These are phyloP conservation scores for Vanessa tameamea DNA, from an alignment of 1,140 invertebrate species.

Conservation along the genomic window DNA sequence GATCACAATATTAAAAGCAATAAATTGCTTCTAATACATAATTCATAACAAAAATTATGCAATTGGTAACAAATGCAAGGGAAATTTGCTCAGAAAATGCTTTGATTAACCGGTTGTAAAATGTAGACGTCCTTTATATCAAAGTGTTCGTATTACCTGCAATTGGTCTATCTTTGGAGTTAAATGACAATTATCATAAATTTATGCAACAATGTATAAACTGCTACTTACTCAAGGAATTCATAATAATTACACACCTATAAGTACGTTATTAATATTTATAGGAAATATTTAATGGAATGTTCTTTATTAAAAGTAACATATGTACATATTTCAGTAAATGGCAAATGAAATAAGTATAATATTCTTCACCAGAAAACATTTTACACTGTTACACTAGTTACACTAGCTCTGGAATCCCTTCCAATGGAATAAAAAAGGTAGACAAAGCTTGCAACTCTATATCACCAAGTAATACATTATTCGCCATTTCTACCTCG, in stretches of 20 bases:
- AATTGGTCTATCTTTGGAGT: slow-evolving; percentile 2
- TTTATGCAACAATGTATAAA: slow-evolving; percentile 20
- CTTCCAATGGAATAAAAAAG: no score
- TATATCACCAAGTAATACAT: no score
- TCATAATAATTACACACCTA: slow-evolving; percentile 19
- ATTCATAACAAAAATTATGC: slow-evolving; percentile 5
- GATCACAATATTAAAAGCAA: background rate
- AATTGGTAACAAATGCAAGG: background rate
- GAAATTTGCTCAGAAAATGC: slow-evolving; percentile 3
- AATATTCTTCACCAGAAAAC: no score
- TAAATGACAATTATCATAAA: slow-evolving; percentile 24
- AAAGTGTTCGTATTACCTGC: background rate
- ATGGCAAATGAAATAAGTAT: background rate
- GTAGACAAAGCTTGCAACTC: no score
- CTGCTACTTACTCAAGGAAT: slow-evolving; percentile 7
- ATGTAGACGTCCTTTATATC: slow-evolving; percentile 6
- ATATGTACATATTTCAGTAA: background rate
- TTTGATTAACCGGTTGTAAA: background rate
- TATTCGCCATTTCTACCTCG: no score
- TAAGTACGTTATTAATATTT: slow-evolving; percentile 21
- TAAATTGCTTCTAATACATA: slow-evolving; percentile 7
- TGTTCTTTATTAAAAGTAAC: background rate
- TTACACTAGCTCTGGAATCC: no score
- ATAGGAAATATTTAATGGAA: slow-evolving; percentile 9
- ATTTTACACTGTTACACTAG: no score